A percentile compares a stretch with the other conserved stretches of the same genome.
Evolutionary conservation across 2,888 invertebrate genomes (phyloP).

Genomic region (Xestia rhomboidea): DNA sequence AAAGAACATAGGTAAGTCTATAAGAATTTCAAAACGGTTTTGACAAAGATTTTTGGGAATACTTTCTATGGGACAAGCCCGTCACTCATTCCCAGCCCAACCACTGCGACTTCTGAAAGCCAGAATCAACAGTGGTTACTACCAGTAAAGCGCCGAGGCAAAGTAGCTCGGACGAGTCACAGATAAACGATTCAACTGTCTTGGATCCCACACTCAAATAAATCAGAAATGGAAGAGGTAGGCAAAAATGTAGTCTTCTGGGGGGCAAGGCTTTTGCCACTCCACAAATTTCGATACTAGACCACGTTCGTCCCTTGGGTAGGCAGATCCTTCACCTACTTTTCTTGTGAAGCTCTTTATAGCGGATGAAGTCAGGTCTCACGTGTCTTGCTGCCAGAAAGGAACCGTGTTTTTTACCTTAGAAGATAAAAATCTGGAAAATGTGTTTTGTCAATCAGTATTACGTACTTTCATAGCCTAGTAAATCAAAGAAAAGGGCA

Average conservation of each 20-base stretch:
- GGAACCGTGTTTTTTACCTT: not conserved
- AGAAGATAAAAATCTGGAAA: not conserved
- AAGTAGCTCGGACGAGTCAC: not conserved
- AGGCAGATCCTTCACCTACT: not conserved
- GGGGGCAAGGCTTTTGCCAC: no score
- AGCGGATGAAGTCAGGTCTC: not conserved
- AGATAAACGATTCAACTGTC: not conserved
- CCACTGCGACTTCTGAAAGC: no score
- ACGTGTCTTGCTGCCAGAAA: not conserved
- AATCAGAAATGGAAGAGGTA: not conserved
- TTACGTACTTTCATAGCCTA: conserved; percentile 8
- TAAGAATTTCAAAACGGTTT: not conserved
- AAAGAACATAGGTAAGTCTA: not conserved
- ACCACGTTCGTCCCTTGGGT: no score
- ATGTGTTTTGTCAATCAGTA: not conserved
- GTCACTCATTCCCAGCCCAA: no score
- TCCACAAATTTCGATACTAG: no score
- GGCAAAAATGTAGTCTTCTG: not conserved
- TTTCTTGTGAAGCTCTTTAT: not conserved
- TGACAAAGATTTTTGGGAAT: not conserved
- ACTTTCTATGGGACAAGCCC: no score
- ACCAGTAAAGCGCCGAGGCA: not conserved
- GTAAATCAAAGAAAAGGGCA: not conserved
- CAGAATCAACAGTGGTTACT: no score
- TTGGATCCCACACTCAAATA: not conserved